Percentiles rank a stretch among this genome's conserved stretches.
phyloP scores from a whole-genome alignment of 2,113 vertebrate species.

The Psammodynastes pulverulentus region DNA sequence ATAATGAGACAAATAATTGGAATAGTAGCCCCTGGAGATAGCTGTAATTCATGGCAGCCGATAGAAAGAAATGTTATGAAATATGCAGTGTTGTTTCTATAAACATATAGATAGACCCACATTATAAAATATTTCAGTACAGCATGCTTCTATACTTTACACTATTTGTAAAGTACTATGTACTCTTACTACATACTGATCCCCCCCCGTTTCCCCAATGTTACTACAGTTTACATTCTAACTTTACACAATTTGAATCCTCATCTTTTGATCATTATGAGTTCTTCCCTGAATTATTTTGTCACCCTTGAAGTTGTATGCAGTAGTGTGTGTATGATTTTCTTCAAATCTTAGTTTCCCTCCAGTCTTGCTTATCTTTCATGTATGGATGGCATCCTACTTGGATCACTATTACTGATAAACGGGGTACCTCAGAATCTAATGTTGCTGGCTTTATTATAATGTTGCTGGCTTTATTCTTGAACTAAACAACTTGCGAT shows the following conservation, averaged over 20 bases:
- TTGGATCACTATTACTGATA: neutral
- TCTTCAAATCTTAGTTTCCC: neutral
- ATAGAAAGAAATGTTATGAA: neutral
- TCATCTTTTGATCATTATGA: neutral
- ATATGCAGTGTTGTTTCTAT: neutral
- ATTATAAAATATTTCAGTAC: neutral
- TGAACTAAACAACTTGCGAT: neutral
- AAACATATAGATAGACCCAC: neutral
- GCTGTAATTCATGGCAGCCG: constrained; percentile 37
- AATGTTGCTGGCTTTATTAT: neutral
- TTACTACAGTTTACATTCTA: neutral
- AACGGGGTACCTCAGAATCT: neutral
- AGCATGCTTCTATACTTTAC: neutral
- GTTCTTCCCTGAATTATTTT: neutral
- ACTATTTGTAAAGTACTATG: neutral
- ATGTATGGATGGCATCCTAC: neutral
- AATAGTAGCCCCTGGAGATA: constrained; percentile 38
- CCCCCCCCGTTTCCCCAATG: too few species aligned
- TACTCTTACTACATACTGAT: neutral
- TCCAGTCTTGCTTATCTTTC: neutral
- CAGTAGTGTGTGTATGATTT: neutral
- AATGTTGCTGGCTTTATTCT: neutral
- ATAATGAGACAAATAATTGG: constrained; percentile 57
- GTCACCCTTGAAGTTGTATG: neutral
- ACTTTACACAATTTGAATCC: neutral